phyloP scores from a whole-genome alignment of 2,113 vertebrate species.

The Mellivora capensis region DNA sequence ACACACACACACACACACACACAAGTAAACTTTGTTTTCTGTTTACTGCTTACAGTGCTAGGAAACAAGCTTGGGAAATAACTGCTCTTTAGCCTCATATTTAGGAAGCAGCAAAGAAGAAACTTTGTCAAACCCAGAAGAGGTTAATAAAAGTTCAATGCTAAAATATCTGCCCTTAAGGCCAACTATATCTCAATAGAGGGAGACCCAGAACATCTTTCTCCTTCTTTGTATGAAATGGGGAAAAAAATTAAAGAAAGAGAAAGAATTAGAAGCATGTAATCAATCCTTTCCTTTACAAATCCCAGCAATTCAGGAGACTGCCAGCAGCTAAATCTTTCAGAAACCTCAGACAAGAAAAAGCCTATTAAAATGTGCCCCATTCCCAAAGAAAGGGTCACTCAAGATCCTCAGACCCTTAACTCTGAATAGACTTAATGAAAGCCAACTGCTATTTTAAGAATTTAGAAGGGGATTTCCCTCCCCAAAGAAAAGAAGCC shows the following conservation, averaged over 20 bases:
- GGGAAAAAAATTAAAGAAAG: constrained; percentile 21
- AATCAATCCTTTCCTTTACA: constrained; percentile 58
- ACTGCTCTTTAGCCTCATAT: constrained; percentile 14
- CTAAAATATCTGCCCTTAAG: constrained; percentile 66
- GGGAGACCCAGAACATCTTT: constrained; percentile 43
- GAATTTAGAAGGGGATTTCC: constrained; percentile 71
- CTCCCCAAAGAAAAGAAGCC: constrained; percentile 70
- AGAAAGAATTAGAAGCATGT: constrained; percentile 54
- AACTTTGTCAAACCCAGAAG: constrained; percentile 38
- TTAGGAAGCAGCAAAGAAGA: constrained; percentile 49
- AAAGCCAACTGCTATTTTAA: constrained; percentile 79
- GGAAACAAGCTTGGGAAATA: constrained; percentile 29
- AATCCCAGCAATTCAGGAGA: constrained; percentile 35
- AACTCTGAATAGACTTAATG: constrained; percentile 73
- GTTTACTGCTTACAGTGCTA: background rate
- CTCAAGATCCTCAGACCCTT: constrained; percentile 67
- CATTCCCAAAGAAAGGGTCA: constrained; percentile 67
- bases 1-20: no score
- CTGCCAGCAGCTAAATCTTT: constrained; percentile 42
- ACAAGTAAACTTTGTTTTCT: background rate
- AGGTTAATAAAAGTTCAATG: constrained; percentile 71
- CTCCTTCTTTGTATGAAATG: constrained; percentile 49
- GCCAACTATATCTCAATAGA: constrained; percentile 5
- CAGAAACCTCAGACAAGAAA: constrained; percentile 48
- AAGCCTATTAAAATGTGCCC: constrained; percentile 58